Evolutionary conservation across 2,113 vertebrate species (phyloP).

Genomic region (Cygnus buccinator): DNA sequence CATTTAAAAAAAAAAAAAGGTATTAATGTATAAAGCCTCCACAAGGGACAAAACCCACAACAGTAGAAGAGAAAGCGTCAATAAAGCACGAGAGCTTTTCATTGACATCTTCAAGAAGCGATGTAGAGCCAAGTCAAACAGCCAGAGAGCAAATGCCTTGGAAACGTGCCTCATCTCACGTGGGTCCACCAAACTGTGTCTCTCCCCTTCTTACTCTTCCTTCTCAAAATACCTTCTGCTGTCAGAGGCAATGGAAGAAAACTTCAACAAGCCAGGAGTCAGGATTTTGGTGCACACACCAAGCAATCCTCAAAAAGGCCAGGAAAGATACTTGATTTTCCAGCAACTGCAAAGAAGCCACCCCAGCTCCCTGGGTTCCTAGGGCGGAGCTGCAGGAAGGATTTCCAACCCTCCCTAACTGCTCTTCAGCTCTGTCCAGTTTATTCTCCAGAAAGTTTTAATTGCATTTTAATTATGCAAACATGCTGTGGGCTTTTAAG

Average conservation of each 20-base stretch:
- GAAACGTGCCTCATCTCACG: neutral
- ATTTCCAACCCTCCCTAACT: neutral
- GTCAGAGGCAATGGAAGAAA: neutral
- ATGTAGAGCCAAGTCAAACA: neutral
- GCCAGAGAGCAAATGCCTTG: neutral
- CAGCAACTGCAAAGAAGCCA: neutral
- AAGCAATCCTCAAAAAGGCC: neutral
- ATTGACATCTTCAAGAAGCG: constrained; percentile 9
- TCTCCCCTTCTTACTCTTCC: neutral
- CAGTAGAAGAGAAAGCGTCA: neutral
- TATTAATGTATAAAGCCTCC: constrained; percentile 31
- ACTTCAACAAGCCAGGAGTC: neutral
- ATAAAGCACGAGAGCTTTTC: constrained; percentile 7
- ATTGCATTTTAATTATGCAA: neutral
- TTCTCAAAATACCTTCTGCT: neutral
- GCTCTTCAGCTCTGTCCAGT: neutral
- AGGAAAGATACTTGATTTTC: neutral
- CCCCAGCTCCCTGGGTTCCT: neutral
- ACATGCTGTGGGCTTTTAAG: neutral
- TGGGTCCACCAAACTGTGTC: neutral
- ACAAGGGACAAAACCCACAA: constrained; percentile 11
- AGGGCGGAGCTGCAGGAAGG: neutral
- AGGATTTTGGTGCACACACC: neutral
- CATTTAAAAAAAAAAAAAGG: neutral
- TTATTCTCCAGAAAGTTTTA: neutral